Conservation (phyloP, 2,113 vertebrate genomes). For the Cephalopholis sonnerati region DNA sequence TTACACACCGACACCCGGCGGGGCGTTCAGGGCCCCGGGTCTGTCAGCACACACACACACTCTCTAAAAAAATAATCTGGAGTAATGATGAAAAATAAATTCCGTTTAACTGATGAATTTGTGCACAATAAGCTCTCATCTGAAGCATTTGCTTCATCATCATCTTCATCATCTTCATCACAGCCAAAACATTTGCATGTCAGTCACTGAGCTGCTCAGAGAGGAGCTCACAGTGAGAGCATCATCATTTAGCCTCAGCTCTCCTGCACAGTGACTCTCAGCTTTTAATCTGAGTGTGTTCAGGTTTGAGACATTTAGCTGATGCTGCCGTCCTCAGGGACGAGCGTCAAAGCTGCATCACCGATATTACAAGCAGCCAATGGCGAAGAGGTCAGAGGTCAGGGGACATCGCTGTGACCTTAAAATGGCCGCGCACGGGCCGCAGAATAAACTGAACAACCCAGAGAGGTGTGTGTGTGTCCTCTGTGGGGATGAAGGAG, state of each 20-base stretch:
- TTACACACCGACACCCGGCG: conserved; percentile 30
- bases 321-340: conserved; percentile 43
- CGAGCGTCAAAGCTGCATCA: conserved; percentile 32
- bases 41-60: conserved; percentile 3
- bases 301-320: conserved; percentile 34
- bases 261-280: conserved; percentile 47
- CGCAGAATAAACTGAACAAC: conserved; percentile 23
- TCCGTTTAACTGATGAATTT: conserved; percentile 12
- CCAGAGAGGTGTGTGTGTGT: neutral
- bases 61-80: neutral
- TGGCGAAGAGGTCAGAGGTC: conserved; percentile 55
- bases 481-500: neutral
- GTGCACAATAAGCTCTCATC: conserved; percentile 1
- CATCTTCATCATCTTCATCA: conserved; percentile 32
- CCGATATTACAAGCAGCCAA: conserved; percentile 53
- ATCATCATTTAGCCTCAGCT: conserved; percentile 45
- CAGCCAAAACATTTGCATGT: conserved; percentile 58
- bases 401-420: conserved; percentile 42
- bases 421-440: conserved; percentile 49
- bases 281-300: conserved; percentile 64
- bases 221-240: conserved; percentile 7
- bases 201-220: conserved; percentile 50
- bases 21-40: conserved; percentile 14
- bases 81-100: neutral
- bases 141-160: conserved; percentile 9